phyloP scores from a whole-genome alignment of 92 coral and sea anemone genomes.

The Blastomussa wellsi region DNA sequence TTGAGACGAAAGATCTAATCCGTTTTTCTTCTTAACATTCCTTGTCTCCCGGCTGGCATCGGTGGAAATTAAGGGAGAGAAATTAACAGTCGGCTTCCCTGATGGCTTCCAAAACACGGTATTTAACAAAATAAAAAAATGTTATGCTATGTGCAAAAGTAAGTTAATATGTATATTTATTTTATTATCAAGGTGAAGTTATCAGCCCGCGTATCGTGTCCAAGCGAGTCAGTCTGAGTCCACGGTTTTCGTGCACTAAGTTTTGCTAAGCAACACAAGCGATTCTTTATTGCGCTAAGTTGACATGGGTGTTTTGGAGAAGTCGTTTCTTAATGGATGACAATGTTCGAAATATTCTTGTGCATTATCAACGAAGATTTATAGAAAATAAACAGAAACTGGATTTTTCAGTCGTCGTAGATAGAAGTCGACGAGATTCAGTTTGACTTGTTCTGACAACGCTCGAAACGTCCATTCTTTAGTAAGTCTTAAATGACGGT shows the following conservation, averaged over 20 bases:
- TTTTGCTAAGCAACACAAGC: no score
- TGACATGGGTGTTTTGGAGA: background rate
- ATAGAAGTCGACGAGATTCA: no score
- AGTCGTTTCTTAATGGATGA: background rate
- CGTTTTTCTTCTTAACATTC: slow-evolving; percentile 30
- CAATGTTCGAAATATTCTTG: background rate
- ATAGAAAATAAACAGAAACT: background rate
- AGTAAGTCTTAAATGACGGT: no score
- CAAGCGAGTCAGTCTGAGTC: no score
- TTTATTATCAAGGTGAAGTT: no score
- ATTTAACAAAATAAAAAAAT: background rate
- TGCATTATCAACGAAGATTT: background rate
- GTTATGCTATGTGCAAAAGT: background rate
- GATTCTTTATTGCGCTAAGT: no score
- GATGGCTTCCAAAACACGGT: background rate
- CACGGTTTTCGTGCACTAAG: no score
- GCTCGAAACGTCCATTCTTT: no score
- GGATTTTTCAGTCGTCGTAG: background rate
- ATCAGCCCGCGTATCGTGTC: no score
- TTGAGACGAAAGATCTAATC: background rate
- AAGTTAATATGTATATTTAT: no score
- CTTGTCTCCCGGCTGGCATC: background rate
- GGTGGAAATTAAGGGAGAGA: background rate
- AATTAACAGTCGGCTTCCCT: background rate
- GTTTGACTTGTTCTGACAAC: no score